Evolutionary conservation across 2,113 vertebrate species (phyloP), one percentile per base, ranked within the genome.

Genomic region (Tichodroma muraria): DNA sequence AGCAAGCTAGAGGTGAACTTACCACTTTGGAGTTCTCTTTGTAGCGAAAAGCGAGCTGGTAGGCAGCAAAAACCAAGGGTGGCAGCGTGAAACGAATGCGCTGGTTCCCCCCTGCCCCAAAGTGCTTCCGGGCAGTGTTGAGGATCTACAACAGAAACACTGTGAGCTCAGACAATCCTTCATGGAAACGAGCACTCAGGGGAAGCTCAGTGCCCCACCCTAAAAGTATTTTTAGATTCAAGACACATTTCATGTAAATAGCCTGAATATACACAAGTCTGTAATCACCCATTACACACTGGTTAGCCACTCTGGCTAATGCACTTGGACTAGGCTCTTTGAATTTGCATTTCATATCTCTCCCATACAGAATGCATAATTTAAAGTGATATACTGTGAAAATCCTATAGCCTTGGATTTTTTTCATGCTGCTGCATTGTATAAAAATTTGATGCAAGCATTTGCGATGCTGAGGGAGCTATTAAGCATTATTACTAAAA

Each of bases 71-170:
- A 24, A 99, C 99, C 96, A 99, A 85, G 0, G 99, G 99, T 5
- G 99, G 99, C 64, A 99, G 97, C 0, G 99, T 99, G 96, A 98
- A 99, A 27, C 99, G 99, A 72, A 99, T 99, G 76, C 99, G 98
- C 15, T 99, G 99, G 97, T 99, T 99, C 68, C 99, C 99, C 37
- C 99, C 99, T 0, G 99, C 99, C 24, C 99, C 99, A 95, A 99
- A 99, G 95, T 99, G 99, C 95, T 99, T 99, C 93, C 99, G 98
- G 56, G 99, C 99, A 6, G 99, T 99, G 96, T 99, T 99, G 65
- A 99, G 98, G 94, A 99, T 99, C 99, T 99, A 66, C 38, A 84
- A 85, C 28, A 91, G 61, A 85, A 42, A 31, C 64, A 85, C 18
- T 16, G 5, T 20, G 31, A 92, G 57, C 49, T 91, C n/a, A 89